These are phyloP conservation scores for Tipula vernalis DNA, from an alignment of 2,888 invertebrate genomes.

Conservation along the genomic window DNA sequence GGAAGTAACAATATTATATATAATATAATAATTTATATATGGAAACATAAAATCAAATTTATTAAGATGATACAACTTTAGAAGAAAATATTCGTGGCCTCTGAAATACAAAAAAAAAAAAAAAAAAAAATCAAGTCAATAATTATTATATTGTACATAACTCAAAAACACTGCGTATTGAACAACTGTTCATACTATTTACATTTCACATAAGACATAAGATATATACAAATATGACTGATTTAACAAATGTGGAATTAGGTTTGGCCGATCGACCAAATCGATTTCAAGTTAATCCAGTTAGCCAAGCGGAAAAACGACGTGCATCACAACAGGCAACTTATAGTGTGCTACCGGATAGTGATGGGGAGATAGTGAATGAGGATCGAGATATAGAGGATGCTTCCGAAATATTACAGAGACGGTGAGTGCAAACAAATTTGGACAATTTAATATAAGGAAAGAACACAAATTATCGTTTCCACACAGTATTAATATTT, in stretches of 20 bases:
- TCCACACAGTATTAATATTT: no score
- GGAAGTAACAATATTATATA: background rate
- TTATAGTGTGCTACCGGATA: conserved; percentile 31
- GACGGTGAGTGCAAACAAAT: conserved; percentile 27
- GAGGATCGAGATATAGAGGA: conserved; percentile 33
- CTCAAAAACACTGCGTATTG: background rate
- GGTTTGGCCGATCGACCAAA: conserved; percentile 32
- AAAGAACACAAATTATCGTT: no score
- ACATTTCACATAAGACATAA: background rate
- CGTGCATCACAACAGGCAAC: conserved; percentile 22
- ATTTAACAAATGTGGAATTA: conserved; percentile 30
- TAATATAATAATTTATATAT: background rate
- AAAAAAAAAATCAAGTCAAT: background rate
- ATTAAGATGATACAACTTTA: background rate
- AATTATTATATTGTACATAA: background rate
- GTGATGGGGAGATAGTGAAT: conserved; percentile 29
- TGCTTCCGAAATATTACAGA: conserved; percentile 27
- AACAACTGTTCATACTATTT: background rate
- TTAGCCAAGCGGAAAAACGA: conserved; percentile 27
- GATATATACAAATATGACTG: conserved; percentile 25
- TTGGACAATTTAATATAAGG: no score
- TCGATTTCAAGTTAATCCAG: conserved; percentile 37
- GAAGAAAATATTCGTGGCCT: background rate
- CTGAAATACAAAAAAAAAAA: background rate
- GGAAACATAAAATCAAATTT: background rate